Conservation (phyloP, 2,888 invertebrate genomes). For the Balanococcus diminutus region DNA sequence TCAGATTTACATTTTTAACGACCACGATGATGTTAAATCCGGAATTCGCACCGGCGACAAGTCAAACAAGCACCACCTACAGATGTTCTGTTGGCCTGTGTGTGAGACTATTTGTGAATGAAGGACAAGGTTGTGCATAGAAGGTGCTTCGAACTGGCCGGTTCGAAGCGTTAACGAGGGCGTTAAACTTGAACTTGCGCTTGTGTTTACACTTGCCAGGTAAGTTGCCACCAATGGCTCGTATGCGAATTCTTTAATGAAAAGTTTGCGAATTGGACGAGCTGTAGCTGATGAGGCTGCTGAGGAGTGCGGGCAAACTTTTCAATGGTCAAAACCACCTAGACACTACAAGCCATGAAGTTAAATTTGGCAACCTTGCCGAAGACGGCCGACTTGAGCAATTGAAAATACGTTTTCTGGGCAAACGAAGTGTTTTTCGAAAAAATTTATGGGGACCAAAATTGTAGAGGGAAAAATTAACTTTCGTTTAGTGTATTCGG, state of each 20-base stretch:
- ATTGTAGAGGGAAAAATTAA: no score
- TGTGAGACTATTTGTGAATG: background rate
- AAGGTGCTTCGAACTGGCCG: background rate
- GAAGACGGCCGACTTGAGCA: no score
- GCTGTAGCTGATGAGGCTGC: background rate
- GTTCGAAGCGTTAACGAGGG: background rate
- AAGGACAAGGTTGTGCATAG: background rate
- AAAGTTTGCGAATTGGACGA: background rate
- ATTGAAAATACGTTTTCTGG: no score
- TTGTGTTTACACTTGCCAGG: background rate
- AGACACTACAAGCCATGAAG: no score
- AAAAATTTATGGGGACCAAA: no score
- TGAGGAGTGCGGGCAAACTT: no score
- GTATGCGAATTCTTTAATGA: background rate
- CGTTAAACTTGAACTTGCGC: slow-evolving; percentile 26
- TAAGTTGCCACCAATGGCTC: background rate
- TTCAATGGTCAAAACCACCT: no score
- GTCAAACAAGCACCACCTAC: slow-evolving; percentile 14
- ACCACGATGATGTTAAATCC: background rate
- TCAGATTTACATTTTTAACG: background rate
- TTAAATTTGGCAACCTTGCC: no score
- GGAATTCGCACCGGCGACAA: background rate
- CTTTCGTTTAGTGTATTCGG: no score
- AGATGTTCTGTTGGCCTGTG: slow-evolving; percentile 4
- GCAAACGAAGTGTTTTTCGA: no score